phyloP scores from a whole-genome alignment of 2,888 invertebrate genomes.

The Mallateleia sp. region DNA sequence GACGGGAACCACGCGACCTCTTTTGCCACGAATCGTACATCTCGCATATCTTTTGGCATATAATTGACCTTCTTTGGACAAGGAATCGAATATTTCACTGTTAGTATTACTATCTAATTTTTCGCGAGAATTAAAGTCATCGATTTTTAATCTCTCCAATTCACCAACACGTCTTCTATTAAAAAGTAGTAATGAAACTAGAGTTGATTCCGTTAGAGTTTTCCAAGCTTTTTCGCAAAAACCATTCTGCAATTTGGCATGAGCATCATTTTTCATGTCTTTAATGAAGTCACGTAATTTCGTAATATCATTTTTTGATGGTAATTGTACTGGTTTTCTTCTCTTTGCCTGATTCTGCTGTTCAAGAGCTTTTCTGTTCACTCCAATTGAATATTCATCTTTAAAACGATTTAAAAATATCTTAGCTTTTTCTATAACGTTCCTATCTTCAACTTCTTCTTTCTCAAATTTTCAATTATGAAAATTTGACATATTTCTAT shows the following conservation, averaged over 20 bases:
- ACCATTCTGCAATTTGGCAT: not conserved
- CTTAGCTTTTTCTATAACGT: conserved; percentile 47
- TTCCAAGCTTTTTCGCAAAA: not conserved
- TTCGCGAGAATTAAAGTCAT: conserved; percentile 39
- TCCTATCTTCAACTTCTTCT: conserved; percentile 56
- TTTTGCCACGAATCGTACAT: conserved; percentile 43
- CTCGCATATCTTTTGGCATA: conserved; percentile 30
- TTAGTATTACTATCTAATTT: not conserved
- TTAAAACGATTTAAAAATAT: conserved; percentile 72
- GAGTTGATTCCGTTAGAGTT: conserved; percentile 29
- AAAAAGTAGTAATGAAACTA: conserved; percentile 44
- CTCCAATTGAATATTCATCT: conserved; percentile 54
- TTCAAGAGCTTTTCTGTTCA: conserved; percentile 72
- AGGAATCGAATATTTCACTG: conserved; percentile 10
- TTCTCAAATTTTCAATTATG: conserved; percentile 72
- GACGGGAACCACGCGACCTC: conserved; percentile 33
- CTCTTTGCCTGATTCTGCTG: not conserved
- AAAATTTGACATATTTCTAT: conserved; percentile 74
- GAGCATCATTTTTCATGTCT: not conserved
- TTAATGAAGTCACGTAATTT: conserved; percentile 27
- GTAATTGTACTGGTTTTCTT: conserved; percentile 37
- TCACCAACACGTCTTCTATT: conserved; percentile 66
- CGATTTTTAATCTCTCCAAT: conserved; percentile 33
- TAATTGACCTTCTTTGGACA: conserved; percentile 7
- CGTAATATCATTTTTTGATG: conserved; percentile 23